These are phyloP conservation scores for Sycophila texana DNA, from an alignment of 2,888 invertebrate species.

Conservation along the genomic window DNA sequence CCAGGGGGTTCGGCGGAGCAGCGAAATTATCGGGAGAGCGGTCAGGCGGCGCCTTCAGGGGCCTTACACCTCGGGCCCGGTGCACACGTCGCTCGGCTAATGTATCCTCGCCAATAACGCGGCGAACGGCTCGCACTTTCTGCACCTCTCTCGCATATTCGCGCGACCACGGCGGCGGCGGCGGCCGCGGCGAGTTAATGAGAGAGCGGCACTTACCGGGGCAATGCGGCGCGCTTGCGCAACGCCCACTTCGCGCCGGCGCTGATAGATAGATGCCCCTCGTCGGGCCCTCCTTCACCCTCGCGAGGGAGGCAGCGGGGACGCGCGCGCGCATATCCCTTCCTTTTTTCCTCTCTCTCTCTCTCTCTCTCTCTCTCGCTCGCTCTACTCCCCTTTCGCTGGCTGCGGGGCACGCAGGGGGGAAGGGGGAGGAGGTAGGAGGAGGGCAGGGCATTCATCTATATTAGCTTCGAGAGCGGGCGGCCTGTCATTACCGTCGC, in stretches of 20 bases:
- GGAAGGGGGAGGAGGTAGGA: constrained; percentile 20
- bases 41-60: constrained; percentile 21
- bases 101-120: constrained; percentile 28
- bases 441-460: constrained; percentile 74
- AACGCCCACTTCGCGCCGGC: constrained; percentile 76
- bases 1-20: background rate
- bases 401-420: constrained; percentile 19
- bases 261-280: constrained; percentile 76
- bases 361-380: constrained; percentile 15
- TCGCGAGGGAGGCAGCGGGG: constrained; percentile 40
- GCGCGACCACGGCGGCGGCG: constrained; percentile 79
- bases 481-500: constrained; percentile 75
- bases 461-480: constrained; percentile 75
- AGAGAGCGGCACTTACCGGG: constrained; percentile 74
- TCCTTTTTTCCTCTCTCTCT: constrained; percentile 33
- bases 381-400: constrained; percentile 38
- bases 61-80: constrained; percentile 19
- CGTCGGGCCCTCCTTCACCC: constrained; percentile 55
- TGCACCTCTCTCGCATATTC: constrained; percentile 59
- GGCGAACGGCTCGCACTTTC: constrained; percentile 10
- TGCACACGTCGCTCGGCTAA: constrained; percentile 35
- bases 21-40: constrained; percentile 37
- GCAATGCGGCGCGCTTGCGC: constrained; percentile 74
- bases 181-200: constrained; percentile 76
- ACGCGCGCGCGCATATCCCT: constrained; percentile 14